Base-by-base conservation (phyloP, 1,140 invertebrate species). In the Dufourea novaeangliae region DNA sequence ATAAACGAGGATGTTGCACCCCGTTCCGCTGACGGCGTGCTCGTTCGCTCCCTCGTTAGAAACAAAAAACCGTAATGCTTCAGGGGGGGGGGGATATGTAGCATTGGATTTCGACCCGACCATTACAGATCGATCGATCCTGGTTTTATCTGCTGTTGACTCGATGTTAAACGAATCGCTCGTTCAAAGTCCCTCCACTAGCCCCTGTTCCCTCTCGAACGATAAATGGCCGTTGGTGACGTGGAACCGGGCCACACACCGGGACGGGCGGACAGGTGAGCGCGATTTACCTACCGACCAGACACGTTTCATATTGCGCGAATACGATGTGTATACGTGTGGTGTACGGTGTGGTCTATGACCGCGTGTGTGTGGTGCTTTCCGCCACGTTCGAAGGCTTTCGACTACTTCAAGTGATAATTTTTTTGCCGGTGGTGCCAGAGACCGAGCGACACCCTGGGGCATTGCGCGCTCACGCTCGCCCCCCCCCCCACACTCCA, bases 101-200 rank as follows among this genome's bases (percentile, higher is more conserved):
- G 67, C 82, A 82, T 85, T 82, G 79, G 63, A 84, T 67, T 79
- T 71, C 79, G 62, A 85, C 82, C n/a, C 70, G 75, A 52, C 67
- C 79, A 82, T 84, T 79, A 81, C 62, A 68, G 50, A 57, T 27
- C 71, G 79, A 85, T 85, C 79, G 84, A 85, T 85, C 70, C 83
- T 73, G 76, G 74, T 82, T 85, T 82, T 85, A 85, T 85, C 79
- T 85, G 79, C 57, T 82, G 83, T 85, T 85, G 83, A 85, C 83
- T 85, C 84, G 75, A 85, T 85, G 83, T 81, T 85, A 81, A 85
- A 80, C 79, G 84, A 85, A 82, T 85, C 71, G 79, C 52, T 71
- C 70, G 69, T 75, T 78, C 72, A 67, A 80, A 77, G 39, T 66
- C 52, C n/a, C n/a, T n/a, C n/a, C n/a, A n/a, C n/a, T n/a, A n/a